Conservation (phyloP, 2,113 vertebrate species). For the Ginglymostoma cirratum region DNA sequence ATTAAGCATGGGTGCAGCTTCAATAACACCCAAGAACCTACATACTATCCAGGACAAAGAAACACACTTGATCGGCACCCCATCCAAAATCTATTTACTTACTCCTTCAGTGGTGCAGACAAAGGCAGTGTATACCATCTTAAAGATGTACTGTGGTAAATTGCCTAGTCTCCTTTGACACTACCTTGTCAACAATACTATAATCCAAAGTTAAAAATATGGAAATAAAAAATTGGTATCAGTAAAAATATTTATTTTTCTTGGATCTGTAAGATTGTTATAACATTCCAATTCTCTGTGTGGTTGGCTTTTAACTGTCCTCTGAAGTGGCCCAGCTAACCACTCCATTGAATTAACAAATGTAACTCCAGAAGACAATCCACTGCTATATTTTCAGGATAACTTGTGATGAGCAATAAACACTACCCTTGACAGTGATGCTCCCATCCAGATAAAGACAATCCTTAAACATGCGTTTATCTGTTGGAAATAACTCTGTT, state of each 20-base stretch:
- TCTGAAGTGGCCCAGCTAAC: background rate
- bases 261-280: background rate
- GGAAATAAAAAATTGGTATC: background rate
- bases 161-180: too few species aligned
- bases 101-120: too few species aligned
- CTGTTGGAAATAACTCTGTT: background rate
- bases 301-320: background rate
- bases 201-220: background rate
- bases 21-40: too few species aligned
- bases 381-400: background rate
- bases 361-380: background rate
- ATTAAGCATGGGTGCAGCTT: too few species aligned
- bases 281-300: background rate
- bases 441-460: background rate
- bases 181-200: too few species aligned
- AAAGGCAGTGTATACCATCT: too few species aligned
- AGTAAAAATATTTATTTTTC: background rate
- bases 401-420: background rate
- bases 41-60: too few species aligned
- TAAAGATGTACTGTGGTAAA: too few species aligned
- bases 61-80: too few species aligned
- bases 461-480: background rate
- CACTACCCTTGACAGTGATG: background rate
- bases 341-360: background rate
- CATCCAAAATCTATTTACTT: too few species aligned